These are phyloP conservation scores for Microcebus ravelobensis DNA, from an alignment of 2,113 vertebrate genomes.

Conservation along the genomic window DNA sequence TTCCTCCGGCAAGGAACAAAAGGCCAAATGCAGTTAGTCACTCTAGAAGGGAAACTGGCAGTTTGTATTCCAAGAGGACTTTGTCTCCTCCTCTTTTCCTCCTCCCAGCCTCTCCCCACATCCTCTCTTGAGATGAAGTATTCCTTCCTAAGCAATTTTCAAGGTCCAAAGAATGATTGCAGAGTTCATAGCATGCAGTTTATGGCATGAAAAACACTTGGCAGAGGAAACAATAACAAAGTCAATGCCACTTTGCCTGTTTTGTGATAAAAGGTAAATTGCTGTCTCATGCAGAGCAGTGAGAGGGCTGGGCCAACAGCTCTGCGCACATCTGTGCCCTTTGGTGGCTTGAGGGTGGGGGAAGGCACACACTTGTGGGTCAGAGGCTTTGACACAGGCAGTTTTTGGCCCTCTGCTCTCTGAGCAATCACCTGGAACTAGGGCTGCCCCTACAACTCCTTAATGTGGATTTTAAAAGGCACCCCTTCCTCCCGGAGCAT, in stretches of 20 bases:
- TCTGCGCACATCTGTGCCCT: not conserved
- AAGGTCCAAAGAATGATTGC: slow-evolving; percentile 47
- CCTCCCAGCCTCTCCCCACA: not conserved
- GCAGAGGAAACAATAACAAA: slow-evolving; percentile 51
- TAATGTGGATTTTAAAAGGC: not conserved
- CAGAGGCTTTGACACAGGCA: not conserved
- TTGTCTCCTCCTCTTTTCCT: not conserved
- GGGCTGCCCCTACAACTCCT: not conserved
- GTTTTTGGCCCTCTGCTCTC: not conserved
- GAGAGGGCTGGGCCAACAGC: not conserved
- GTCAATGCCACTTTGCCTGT: slow-evolving; percentile 43
- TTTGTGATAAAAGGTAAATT: slow-evolving; percentile 48
- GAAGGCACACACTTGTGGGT: not conserved
- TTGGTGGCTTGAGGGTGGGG: not conserved
- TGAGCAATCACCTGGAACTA: not conserved
- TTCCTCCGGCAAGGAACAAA: slow-evolving; percentile 23
- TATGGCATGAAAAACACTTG: slow-evolving; percentile 52
- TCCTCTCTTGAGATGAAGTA: slow-evolving; percentile 12
- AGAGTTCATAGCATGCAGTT: not conserved
- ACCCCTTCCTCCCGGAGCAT: not conserved
- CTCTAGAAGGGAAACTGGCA: not conserved
- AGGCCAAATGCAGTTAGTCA: slow-evolving; percentile 33
- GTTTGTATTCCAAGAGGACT: slow-evolving; percentile 36
- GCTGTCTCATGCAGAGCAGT: slow-evolving; percentile 28
- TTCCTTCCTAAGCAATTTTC: slow-evolving; percentile 54